Evolutionary conservation across 2,113 vertebrate genomes (phyloP).

Genomic region (Dipodomys spectabilis): DNA sequence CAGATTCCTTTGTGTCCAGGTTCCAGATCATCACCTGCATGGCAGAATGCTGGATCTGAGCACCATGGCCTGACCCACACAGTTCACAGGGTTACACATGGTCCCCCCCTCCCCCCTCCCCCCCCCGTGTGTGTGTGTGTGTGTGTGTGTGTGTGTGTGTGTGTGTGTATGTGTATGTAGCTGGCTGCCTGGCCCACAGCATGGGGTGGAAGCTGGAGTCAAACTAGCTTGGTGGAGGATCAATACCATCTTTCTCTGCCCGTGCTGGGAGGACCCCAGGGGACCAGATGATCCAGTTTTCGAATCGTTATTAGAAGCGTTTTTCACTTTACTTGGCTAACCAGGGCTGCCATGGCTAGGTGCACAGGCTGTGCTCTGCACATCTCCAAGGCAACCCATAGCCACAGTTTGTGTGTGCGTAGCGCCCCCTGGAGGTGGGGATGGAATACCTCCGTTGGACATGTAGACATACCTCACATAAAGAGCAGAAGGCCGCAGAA

Average conservation of each 20-base stretch:
- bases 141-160: too few species aligned
- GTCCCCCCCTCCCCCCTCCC: neutral
- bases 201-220: neutral
- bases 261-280: neutral
- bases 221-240: neutral
- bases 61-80: neutral
- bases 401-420: neutral
- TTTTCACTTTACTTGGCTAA: neutral
- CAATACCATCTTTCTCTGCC: constrained; percentile 53
- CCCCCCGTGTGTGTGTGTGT: neutral
- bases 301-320: neutral
- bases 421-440: neutral
- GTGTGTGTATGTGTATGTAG: constrained; percentile 55
- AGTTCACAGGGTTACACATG: neutral
- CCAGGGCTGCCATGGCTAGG: neutral
- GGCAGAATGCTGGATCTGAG: constrained; percentile 53
- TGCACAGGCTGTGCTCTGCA: neutral
- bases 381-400: neutral
- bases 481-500: neutral
- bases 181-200: constrained; percentile 61
- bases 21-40: constrained; percentile 96
- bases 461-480: neutral
- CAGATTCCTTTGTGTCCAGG: constrained; percentile 87
- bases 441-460: neutral
- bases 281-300: neutral